Conservation (phyloP, 2,888 invertebrate species). For the Galeopsomyia nigrocyanea region DNA sequence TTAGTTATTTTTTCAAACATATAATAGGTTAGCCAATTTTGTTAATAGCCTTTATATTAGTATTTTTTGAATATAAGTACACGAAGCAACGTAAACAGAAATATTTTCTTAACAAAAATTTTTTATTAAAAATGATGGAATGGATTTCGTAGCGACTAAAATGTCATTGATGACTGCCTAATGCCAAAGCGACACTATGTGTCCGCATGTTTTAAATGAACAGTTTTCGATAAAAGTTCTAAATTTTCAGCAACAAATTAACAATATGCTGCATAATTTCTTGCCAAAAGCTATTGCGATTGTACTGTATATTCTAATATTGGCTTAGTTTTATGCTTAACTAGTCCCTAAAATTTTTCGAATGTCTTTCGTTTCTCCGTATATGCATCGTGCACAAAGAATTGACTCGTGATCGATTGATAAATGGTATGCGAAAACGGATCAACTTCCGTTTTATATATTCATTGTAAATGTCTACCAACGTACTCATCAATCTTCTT, state of each 20-base stretch:
- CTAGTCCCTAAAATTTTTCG: conserved; percentile 17
- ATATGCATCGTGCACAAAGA: conserved; percentile 39
- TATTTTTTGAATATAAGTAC: conserved; percentile 7
- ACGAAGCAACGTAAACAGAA: conserved; percentile 21
- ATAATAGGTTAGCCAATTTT: background rate
- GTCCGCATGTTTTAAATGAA: conserved; percentile 40
- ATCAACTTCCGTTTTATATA: conserved; percentile 12
- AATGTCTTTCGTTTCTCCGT: conserved; percentile 15
- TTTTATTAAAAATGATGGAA: conserved; percentile 30
- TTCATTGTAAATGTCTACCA: conserved; percentile 2
- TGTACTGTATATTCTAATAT: conserved; percentile 21
- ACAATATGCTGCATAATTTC: conserved; percentile 36
- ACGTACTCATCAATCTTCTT: conserved; percentile 9
- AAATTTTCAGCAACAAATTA: conserved; percentile 19
- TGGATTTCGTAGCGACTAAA: conserved; percentile 32
- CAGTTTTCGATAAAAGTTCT: conserved; percentile 36
- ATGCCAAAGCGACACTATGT: conserved; percentile 61
- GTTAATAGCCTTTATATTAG: background rate
- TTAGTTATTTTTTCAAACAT: conserved; percentile 9
- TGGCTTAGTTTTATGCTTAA: conserved; percentile 30
- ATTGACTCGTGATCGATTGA: conserved; percentile 33
- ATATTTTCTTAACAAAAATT: conserved; percentile 21
- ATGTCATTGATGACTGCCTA: conserved; percentile 63
- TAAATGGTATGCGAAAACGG: conserved; percentile 6
- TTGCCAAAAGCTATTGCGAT: conserved; percentile 41